These are phyloP conservation scores for Chloromyia formosa DNA, from an alignment of 2,888 invertebrate genomes.

Conservation along the genomic window DNA sequence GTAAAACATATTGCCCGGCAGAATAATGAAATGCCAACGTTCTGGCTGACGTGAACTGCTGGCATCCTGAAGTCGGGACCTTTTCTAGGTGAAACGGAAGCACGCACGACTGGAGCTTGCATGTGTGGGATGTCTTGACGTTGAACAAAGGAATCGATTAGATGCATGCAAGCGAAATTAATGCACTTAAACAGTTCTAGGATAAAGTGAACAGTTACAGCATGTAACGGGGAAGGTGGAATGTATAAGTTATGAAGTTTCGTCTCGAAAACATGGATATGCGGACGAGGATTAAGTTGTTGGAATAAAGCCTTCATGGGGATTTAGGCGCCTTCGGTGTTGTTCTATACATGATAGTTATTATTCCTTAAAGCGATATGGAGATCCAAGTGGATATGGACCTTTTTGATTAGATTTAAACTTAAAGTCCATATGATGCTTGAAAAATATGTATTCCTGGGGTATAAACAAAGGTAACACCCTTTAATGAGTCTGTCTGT, in stretches of 20 bases:
- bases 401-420: too few relatives aligned
- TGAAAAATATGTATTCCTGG: too few relatives aligned
- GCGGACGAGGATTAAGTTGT: not conserved
- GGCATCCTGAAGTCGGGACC: not conserved
- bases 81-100: not conserved
- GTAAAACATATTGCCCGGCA: not conserved
- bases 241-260: slow-evolving; percentile 9
- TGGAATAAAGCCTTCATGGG: not conserved
- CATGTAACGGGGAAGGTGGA: not conserved
- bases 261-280: not conserved
- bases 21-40: not conserved
- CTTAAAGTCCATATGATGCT: too few relatives aligned
- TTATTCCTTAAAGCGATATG: too few relatives aligned
- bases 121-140: too few relatives aligned
- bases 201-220: slow-evolving; percentile 1
- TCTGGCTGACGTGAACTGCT: not conserved
- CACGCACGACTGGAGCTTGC: slow-evolving; percentile 10
- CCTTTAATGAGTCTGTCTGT: too few relatives aligned
- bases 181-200: slow-evolving; percentile 9
- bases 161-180: slow-evolving; percentile 20
- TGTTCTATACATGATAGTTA: too few relatives aligned
- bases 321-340: not conserved
- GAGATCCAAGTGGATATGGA: too few relatives aligned
- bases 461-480: too few relatives aligned
- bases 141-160: slow-evolving; percentile 19